A percentile compares a stretch with the other conserved stretches of the same genome.
Conservation (phyloP, 1,140 invertebrate species). For the Ceratitis capitata region DNA sequence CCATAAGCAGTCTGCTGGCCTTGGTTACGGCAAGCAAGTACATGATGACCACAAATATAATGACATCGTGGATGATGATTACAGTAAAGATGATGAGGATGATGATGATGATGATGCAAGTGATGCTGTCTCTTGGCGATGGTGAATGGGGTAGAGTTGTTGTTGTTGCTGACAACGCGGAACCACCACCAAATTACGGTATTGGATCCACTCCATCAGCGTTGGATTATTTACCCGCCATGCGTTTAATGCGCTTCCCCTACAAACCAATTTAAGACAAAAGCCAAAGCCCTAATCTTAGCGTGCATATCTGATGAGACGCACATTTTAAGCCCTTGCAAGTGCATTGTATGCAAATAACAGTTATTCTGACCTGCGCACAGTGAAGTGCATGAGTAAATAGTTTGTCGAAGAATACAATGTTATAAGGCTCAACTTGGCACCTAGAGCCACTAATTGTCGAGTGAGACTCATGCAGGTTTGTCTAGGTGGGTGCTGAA, state of each 20-base stretch:
- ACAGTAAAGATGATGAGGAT: background rate
- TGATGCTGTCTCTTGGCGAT: background rate
- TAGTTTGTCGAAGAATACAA: too few relatives aligned
- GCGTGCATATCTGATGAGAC: background rate
- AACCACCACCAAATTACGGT: background rate
- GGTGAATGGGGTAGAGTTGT: background rate
- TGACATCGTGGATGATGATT: background rate
- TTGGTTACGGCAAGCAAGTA: background rate
- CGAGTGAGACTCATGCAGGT: too few relatives aligned
- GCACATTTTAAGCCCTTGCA: background rate
- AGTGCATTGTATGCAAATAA: background rate
- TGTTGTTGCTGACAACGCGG: background rate
- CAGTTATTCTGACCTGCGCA: background rate
- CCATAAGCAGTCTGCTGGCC: background rate
- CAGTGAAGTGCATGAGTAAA: background rate
- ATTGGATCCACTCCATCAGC: conserved; percentile 20
- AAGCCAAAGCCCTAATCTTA: too few relatives aligned
- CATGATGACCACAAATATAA: background rate
- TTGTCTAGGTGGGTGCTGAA: too few relatives aligned
- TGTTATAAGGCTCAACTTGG: too few relatives aligned
- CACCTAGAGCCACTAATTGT: too few relatives aligned
- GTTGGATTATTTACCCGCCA: conserved; percentile 9
- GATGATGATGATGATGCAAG: background rate
- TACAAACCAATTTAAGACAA: too few relatives aligned
- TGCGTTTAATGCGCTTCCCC: background rate